Conservation (phyloP, 2,113 vertebrate genomes). For the Muntiacus muntjak region DNA sequence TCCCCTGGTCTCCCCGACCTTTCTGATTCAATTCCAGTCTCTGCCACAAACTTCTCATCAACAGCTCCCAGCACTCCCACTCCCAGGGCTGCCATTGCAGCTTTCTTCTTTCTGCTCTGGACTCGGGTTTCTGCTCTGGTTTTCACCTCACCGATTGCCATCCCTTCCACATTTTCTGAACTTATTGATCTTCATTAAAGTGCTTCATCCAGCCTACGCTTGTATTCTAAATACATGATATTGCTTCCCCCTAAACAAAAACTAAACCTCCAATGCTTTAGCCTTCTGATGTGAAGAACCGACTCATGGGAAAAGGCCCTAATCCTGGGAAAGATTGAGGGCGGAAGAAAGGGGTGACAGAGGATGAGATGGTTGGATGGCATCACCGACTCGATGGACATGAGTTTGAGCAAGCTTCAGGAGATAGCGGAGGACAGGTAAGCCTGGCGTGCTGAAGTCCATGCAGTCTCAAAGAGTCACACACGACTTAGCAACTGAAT, state of each 20-base stretch:
- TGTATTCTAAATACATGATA: not conserved
- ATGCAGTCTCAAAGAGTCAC: not conserved
- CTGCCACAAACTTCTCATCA: not conserved
- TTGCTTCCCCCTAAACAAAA: not conserved
- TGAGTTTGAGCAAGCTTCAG: not conserved
- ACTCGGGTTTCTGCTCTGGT: not conserved
- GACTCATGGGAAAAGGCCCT: not conserved
- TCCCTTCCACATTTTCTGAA: not conserved
- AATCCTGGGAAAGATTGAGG: not conserved
- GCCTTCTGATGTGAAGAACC: not conserved
- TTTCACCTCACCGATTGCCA: not conserved
- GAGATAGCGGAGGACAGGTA: not conserved
- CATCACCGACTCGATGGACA: not conserved
- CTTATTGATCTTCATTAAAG: not conserved
- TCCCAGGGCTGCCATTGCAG: not conserved
- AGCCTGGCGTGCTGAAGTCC: not conserved
- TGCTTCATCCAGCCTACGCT: not conserved
- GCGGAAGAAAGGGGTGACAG: not conserved
- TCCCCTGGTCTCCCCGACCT: not conserved
- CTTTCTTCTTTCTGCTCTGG: not conserved
- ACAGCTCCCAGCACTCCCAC: fast-evolving
- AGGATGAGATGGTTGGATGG: not conserved
- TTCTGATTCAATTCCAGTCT: not conserved
- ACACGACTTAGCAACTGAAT: not conserved
- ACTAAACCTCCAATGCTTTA: not conserved